Percentiles rank a stretch among this genome's conserved stretches.
These are phyloP conservation scores for Saxidomus purpurata DNA, from an alignment of 1,140 invertebrate genomes.

Conservation along the genomic window DNA sequence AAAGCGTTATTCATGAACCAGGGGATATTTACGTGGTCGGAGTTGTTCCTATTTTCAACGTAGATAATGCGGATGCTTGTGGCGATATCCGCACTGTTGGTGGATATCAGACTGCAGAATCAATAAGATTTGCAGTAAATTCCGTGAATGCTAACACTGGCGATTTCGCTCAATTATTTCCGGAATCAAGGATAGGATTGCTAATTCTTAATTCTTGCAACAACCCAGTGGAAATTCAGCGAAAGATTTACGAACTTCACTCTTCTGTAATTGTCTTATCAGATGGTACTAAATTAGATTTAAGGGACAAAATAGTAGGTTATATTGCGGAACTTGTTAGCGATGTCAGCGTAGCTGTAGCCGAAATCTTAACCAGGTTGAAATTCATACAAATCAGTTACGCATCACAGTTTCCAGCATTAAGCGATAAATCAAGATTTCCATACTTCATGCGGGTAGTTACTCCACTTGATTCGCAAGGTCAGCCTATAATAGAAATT, in stretches of 20 bases:
- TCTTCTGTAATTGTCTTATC: conserved; percentile 36
- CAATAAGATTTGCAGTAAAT: conserved; percentile 5
- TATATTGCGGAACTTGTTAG: conserved; percentile 60
- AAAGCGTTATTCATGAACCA: conserved; percentile 35
- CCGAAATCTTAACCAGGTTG: conserved; percentile 51
- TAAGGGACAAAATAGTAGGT: conserved; percentile 61
- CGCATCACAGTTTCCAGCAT: conserved; percentile 91
- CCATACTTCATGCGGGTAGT: conserved; percentile 93
- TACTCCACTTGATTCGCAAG: conserved; percentile 93
- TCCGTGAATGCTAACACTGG: not conserved
- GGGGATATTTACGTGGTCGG: conserved; percentile 69
- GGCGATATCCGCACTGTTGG: not conserved
- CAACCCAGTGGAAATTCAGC: conserved; percentile 43
- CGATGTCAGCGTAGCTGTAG: conserved; percentile 53
- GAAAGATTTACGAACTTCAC: conserved; percentile 53
- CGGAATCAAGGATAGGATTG: conserved; percentile 36
- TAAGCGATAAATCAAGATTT: conserved; percentile 92
- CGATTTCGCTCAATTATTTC: not conserved
- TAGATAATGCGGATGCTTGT: not conserved
- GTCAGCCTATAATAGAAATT: conserved; percentile 89
- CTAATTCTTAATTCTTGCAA: conserved; percentile 63
- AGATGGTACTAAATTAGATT: conserved; percentile 36
- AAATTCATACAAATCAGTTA: conserved; percentile 90
- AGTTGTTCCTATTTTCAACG: conserved; percentile 23
- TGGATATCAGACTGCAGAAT: conserved; percentile 28